Evolutionary conservation across 2,113 vertebrate species (phyloP), one percentile per base, ranked within the genome.

Genomic region (Pao palembangensis): DNA sequence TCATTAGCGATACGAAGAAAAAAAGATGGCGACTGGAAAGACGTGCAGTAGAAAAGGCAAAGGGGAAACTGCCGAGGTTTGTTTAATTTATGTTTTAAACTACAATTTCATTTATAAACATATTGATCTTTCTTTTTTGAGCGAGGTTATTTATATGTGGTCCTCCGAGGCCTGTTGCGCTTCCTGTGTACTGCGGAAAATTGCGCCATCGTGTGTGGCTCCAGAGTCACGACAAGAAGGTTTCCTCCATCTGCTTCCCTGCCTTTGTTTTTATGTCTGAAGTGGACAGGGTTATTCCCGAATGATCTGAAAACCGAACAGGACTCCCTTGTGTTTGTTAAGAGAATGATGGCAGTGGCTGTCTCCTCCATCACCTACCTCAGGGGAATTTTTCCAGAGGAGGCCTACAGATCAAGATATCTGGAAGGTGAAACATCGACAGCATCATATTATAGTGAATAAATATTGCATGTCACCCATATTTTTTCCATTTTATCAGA

Each of bases 361-460:
- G 90, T 99, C 2, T 99, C 96, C 60, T 94, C 93, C 75, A 95
- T 99, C 83, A 98, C 96, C 0, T 99, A 99, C 53, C 92, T 99
- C 69, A 91, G 96, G 76, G 96, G 96, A 10, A 93, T 99, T 71
- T 99, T 99, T 49, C 96, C 96, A 6, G 96, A 99, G 69, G 88
- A 89, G 38, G 94, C 96, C 55, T 99, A 98, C 73, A 92, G 92
- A 63, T 94, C 94, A 38, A 93, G 94, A 91, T 98, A 97, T 42
- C 76, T 99, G 76, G 94, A 96, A 88, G 96, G 96, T 99, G 87
- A 81, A 41, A 16, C 16, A 5, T 0, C 8, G 2, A 38, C 34
- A 38, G 34, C 8, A 12, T 38, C 34, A 12, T 28, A 38, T 38
- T 8, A 38, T 38, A 12, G 34, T 12, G 34, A 38, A 38, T 38